Conservation (phyloP, 2,888 invertebrate species). For the Agelastica alni region DNA sequence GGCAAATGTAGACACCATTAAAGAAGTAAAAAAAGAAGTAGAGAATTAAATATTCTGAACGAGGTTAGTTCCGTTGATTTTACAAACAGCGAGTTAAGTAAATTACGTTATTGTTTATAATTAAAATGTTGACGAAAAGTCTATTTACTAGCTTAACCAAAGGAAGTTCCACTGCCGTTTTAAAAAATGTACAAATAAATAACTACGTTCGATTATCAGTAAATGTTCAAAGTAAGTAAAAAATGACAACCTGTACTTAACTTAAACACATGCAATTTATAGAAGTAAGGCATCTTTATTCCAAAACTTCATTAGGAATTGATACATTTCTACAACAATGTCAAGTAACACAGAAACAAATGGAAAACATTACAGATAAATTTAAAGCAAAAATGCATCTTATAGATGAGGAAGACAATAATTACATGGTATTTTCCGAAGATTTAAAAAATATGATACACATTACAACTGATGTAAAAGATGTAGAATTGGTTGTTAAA, state of each 20-base stretch:
- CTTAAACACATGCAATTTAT: no score
- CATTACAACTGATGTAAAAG: constrained; percentile 65
- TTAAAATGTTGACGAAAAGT: constrained; percentile 25
- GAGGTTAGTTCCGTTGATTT: not conserved
- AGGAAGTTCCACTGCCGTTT: constrained; percentile 11
- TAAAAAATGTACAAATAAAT: constrained; percentile 19
- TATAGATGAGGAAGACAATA: constrained; percentile 60
- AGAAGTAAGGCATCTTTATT: constrained; percentile 59
- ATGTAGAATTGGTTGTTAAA: constrained; percentile 65
- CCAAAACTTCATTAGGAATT: constrained; percentile 65
- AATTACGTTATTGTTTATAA: not conserved
- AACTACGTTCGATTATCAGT: constrained; percentile 11
- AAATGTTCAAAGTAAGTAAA: constrained; percentile 27
- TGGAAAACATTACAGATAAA: constrained; percentile 65
- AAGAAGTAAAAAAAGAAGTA: no score
- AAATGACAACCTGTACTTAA: no score
- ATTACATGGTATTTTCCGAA: constrained; percentile 79
- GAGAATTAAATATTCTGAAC: no score
- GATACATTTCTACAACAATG: constrained; percentile 63
- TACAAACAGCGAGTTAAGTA: not conserved
- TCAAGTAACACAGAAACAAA: constrained; percentile 63
- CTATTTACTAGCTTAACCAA: constrained; percentile 19
- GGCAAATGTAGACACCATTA: no score
- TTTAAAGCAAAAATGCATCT: constrained; percentile 74
- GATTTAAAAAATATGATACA: constrained; percentile 83